A percentile compares a stretch with the other conserved stretches of the same genome.
These are phyloP conservation scores for Ophthalmolycus amberensis DNA, from an alignment of 2,113 vertebrate genomes.

Conservation along the genomic window DNA sequence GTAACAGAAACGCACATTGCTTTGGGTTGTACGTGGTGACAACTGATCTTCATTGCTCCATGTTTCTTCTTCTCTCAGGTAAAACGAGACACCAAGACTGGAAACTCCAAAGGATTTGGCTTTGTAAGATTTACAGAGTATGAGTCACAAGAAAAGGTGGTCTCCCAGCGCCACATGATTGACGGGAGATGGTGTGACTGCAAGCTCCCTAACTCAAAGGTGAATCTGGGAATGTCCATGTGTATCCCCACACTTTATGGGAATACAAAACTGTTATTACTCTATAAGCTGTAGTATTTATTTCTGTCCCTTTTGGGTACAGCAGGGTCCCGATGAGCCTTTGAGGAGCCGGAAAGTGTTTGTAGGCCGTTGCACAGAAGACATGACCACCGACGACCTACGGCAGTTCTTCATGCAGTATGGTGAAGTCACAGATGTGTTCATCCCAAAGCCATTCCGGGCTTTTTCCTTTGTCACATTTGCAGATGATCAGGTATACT, in stretches of 20 bases:
- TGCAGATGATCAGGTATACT: constrained; percentile 95
- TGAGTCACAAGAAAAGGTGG: constrained; percentile 96
- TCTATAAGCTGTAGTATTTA: neutral
- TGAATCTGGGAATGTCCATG: constrained; percentile 78
- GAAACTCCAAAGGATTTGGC: constrained; percentile 98
- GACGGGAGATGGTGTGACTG: constrained; percentile 99
- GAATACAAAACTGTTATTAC: neutral
- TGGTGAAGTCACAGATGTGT: constrained; percentile 98
- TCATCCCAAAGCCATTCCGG: constrained; percentile 98
- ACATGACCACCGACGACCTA: constrained; percentile 95
- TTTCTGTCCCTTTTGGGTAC: constrained; percentile 13
- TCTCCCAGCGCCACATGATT: constrained; percentile 98
- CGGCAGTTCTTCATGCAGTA: constrained; percentile 97
- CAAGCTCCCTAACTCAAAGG: constrained; percentile 99
- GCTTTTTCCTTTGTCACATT: constrained; percentile 99
- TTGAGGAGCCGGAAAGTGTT: constrained; percentile 97
- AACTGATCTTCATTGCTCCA: neutral
- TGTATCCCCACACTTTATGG: constrained; percentile 23
- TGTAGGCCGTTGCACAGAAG: constrained; percentile 97
- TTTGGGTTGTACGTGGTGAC: neutral
- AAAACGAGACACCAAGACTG: constrained; percentile 96
- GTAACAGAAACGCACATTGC: neutral
- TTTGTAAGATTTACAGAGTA: constrained; percentile 98
- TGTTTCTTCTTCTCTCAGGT: constrained; percentile 81
- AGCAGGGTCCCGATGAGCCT: constrained; percentile 96